phyloP scores from a whole-genome alignment of 2,888 invertebrate genomes.

The Mythimna lalbum region DNA sequence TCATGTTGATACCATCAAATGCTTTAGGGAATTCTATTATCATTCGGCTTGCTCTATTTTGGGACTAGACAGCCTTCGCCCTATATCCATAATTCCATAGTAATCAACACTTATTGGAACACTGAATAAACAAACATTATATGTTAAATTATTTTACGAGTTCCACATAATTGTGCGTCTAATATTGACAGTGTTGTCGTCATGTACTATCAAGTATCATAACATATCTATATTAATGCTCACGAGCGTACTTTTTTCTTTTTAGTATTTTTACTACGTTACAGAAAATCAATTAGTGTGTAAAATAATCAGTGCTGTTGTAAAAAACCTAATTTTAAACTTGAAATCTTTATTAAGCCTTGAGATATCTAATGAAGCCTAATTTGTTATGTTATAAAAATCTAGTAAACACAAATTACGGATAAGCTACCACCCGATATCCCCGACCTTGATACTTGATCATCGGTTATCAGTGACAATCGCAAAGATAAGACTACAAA shows the following conservation, averaged over 20 bases:
- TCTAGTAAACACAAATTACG: conserved; percentile 33
- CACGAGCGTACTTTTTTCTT: neutral
- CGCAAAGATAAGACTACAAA: conserved; percentile 30
- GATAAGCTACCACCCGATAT: conserved; percentile 50
- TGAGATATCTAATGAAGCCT: conserved; percentile 3
- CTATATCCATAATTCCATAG: conserved; percentile 7
- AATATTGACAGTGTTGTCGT: neutral
- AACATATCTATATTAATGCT: neutral
- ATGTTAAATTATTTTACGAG: neutral
- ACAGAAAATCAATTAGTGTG: too few relatives aligned
- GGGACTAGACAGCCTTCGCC: neutral
- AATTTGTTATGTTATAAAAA: conserved; percentile 18
- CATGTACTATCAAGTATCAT: neutral
- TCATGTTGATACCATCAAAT: conserved; percentile 25
- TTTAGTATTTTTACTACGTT: too few relatives aligned
- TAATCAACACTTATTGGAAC: neutral
- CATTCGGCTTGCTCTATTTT: conserved; percentile 24
- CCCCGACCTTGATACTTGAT: conserved; percentile 35
- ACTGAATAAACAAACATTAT: conserved; percentile 1
- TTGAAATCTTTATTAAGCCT: neutral
- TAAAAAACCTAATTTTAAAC: neutral
- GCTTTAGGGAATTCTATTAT: conserved; percentile 37
- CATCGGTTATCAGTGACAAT: conserved; percentile 40
- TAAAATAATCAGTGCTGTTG: too few relatives aligned
- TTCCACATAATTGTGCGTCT: neutral